Base-by-base conservation (phyloP, 2,888 invertebrate species). In the Tetramorium bicarinatum region DNA sequence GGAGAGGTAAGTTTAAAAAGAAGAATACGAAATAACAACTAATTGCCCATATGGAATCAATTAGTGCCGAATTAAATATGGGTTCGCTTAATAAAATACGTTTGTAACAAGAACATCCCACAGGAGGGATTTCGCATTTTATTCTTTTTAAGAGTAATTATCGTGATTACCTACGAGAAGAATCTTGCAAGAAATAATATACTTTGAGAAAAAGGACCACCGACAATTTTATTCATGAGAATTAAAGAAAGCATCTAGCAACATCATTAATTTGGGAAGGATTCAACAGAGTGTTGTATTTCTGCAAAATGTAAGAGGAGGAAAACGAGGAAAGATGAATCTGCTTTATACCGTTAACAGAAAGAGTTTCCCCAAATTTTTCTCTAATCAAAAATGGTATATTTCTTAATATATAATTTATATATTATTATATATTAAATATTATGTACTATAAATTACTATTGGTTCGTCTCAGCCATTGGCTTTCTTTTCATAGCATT, bases 371-470 rank as follows among this genome's bases (percentile, higher is more conserved):
- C 85, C 90, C 15, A 94, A 94, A 87, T 91, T 92, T 15, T 91
- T 90, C 61, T 82, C 91, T 3, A 93, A 92, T 87, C 93, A 94
- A 80, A 94, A 94, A 74, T 94, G 92, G 94, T 94, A 90, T n/a
- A 82, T 80, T 62, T 49, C 29, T 29, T 29, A 29, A 29, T 29
- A 29, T 2, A 29, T 29, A 29, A 29, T 29, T 29, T 29, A 29
- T 29, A 29, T 29, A 29, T 2, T 29, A 29, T 29, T 29, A 29
- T 29, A 29, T 29, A 29, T 29, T 29, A 29, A 29, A 29, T 2
- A 29, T 29, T 29, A 2, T 29, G 2, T 29, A 29, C 29, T 29
- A 29, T 29, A 38, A n/a, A n/a, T n/a, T n/a, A n/a, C n/a, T n/a
- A n/a, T n/a, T n/a, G n/a, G n/a, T n/a, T n/a, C n/a, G n/a, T n/a